Evolutionary conservation across 2,113 vertebrate genomes (phyloP).

Genomic region (Pantherophis guttatus): DNA sequence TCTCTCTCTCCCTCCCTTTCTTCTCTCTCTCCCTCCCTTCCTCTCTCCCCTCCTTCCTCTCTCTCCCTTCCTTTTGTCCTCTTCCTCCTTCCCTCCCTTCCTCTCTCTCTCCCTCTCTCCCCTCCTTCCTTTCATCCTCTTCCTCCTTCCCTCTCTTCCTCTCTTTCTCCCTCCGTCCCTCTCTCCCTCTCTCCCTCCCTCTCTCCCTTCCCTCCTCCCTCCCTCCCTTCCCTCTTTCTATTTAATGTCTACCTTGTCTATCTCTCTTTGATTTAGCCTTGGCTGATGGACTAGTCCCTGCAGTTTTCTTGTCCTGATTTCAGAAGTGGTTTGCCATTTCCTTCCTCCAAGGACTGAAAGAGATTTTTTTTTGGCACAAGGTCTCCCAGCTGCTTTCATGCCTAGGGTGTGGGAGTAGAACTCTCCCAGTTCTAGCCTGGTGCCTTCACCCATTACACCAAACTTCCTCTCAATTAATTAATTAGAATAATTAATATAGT

Average conservation of each 20-base stretch:
- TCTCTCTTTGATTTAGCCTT: too few relatives aligned
- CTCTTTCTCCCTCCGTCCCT: too few relatives aligned
- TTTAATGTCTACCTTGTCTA: too few relatives aligned
- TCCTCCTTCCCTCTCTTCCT: fast-evolving
- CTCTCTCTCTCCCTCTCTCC: too few relatives aligned
- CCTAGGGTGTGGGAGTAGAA: neutral
- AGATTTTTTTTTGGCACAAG: neutral
- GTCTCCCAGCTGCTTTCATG: neutral
- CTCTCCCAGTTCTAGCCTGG: neutral
- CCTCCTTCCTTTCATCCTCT: too few relatives aligned
- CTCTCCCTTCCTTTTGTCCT: too few relatives aligned
- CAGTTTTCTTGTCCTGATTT: neutral
- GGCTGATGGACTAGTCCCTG: neutral
- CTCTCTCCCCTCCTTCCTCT: too few relatives aligned
- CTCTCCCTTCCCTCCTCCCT: neutral
- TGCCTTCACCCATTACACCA: neutral
- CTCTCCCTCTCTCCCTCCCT: neutral
- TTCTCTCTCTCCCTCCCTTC: too few relatives aligned
- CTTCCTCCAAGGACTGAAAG: neutral
- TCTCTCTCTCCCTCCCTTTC: too few relatives aligned
- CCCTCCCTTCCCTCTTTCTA: fast-evolving
- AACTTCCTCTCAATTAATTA: neutral
- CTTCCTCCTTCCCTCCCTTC: too few relatives aligned
- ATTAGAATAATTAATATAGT: neutral
- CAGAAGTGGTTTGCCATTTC: neutral